Base-by-base conservation (phyloP, 2,888 invertebrate species). In the Trachelus troglodyta region DNA sequence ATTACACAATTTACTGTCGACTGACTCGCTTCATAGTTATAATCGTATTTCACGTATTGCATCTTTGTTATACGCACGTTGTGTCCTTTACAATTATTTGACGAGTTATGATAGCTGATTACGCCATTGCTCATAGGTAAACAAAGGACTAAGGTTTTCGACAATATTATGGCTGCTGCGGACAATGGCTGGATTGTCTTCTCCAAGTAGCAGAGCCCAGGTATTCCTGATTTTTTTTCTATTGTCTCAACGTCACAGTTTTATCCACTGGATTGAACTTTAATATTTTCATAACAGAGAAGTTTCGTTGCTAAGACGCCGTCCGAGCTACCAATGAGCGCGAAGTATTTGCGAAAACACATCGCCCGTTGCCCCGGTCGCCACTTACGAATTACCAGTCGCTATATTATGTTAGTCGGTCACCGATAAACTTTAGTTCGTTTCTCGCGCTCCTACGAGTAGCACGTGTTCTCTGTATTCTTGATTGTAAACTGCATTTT, bases 221-320 rank as follows among this genome's bases (percentile, higher is more conserved):
- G 23, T 56, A 75, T n/a, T 3, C 12, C 4, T 37, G 75, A n/a
- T 31, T 69, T 73, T 73, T 73, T 71, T 77, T 33, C 15, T 33
- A 69, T 69, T 31, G 31, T 74, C 35, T 12, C 40, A 34, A 33
- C 56, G 12, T 77, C 69, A 33, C 35, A 34, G 30, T 12, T 74
- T 71, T 34, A 69, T 9, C 15, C 15, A 30, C 71, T 74, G 56
- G 76, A 37, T 69, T 69, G 15, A 69, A 37, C 74, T 73, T 30
- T 73, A 34, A 34, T 40, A 30, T 81, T 77, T 71, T 77, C 35
- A 69, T n/a, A 68, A 31, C 34, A 33, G 35, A 76, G 75, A 77
- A 77, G 80, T 79, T 79, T 79, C 79, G 79, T 33, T 69, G 73
- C 77, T 81, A 78, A 77, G 78, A 56, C 81, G 81, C 77, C 73